phyloP scores from a whole-genome alignment of 35 echinoderm and acorn worm species.

The Heliocidaris tuberculata region DNA sequence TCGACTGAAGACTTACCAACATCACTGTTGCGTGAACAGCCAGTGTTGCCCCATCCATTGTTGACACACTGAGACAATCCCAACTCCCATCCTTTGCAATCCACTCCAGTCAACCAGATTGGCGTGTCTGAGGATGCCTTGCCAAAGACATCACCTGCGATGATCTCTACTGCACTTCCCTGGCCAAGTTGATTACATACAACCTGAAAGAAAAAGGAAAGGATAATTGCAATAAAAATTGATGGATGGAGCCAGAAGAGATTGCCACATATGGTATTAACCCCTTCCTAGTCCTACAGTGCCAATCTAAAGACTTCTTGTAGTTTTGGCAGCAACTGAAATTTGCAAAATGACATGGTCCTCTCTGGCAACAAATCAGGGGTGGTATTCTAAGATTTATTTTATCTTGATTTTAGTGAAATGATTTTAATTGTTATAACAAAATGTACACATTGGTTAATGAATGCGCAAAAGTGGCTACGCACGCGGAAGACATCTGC shows the following conservation, averaged over 20 bases:
- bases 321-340: too few species aligned
- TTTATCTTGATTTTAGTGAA: too few species aligned
- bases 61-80: constrained; percentile 66
- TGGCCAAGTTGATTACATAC: constrained; percentile 87
- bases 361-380: too few species aligned
- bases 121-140: constrained; percentile 35
- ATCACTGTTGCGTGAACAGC: constrained; percentile 57
- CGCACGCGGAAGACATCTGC: too few species aligned
- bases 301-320: too few species aligned
- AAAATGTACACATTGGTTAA: too few species aligned
- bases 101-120: constrained; percentile 64
- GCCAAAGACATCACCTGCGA: constrained; percentile 25
- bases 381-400: too few species aligned
- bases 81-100: constrained; percentile 83
- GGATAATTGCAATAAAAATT: background rate
- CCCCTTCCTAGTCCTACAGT: too few species aligned
- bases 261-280: too few species aligned
- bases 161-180: constrained; percentile 42
- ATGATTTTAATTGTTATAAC: too few species aligned
- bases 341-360: too few species aligned
- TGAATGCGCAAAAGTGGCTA: too few species aligned
- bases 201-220: constrained; percentile 55
- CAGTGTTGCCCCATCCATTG: constrained; percentile 30
- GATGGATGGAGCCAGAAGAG: background rate
- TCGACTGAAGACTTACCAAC: constrained; percentile 57